Evolutionary conservation across 2,113 vertebrate genomes (phyloP).

Genomic region (Malaclemys terrapin): DNA sequence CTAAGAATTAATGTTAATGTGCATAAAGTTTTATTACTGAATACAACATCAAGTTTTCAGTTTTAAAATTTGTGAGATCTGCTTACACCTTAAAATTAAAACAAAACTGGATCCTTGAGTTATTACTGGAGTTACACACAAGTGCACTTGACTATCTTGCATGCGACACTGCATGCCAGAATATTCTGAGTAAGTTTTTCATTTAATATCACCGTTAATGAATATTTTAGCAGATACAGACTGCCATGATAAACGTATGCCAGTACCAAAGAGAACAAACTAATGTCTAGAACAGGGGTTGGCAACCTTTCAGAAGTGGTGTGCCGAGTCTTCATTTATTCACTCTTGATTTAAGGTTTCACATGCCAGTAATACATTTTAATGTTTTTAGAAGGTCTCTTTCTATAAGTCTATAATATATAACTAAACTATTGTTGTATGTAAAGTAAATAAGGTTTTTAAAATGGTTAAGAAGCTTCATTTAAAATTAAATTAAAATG

Average conservation of each 20-base stretch:
- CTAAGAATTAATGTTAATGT: background rate
- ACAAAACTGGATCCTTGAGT: background rate
- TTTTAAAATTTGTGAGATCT: background rate
- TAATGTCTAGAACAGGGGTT: background rate
- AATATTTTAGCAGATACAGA: background rate
- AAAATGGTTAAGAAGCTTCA: too few species aligned
- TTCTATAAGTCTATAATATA: too few species aligned
- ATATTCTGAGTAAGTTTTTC: background rate
- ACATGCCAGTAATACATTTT: too few species aligned
- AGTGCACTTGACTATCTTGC: rapidly evolving
- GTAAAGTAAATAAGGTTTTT: too few species aligned
- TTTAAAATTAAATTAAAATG: too few species aligned
- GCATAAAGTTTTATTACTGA: background rate
- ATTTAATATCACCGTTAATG: rapidly evolving
- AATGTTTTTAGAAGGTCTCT: too few species aligned
- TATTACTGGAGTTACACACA: background rate
- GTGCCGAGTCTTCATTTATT: too few species aligned
- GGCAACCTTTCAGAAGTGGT: too few species aligned
- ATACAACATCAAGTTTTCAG: background rate
- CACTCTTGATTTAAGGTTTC: too few species aligned
- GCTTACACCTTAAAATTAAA: background rate
- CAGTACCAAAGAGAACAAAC: background rate
- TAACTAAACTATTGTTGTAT: too few species aligned
- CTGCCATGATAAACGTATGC: background rate
- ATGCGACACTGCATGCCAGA: background rate